Base-by-base conservation (phyloP, 2,888 invertebrate genomes). In the Anaspis maculata region DNA sequence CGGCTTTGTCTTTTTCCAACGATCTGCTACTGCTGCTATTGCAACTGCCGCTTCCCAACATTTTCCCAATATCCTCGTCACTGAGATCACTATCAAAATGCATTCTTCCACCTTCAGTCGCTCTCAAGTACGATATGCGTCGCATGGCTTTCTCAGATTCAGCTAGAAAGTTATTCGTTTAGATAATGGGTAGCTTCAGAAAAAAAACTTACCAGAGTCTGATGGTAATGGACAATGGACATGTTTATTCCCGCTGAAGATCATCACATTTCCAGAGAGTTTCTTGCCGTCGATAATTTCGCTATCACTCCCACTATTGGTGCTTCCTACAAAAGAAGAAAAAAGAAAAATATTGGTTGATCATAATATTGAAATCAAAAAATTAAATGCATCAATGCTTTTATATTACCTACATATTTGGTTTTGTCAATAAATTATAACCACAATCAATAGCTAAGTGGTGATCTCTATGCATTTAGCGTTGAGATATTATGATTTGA, bases 101-200 rank as follows among this genome's bases (percentile, higher is more conserved):
- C 66, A 81, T 72, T 39, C 80, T 70, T 56, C 83, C 83, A 41
- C 82, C 83, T 74, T 84, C 87, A 6, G 92, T 94, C 25, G 94
- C 94, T 68, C 89, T 89, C 47, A 94, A 71, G 68, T 95, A 95
- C n/a, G 92, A 94, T 47, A 90, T 88, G 50, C 94, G 74, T 49
- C 94, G 76, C 67, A 85, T 86, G 13, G 83, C 79, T 45, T 88
- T 78, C 56, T 90, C 89, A 60, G 92, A 91, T 59, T 87, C 86
- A 64, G 72, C 77, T 74, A 62, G 44, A 61, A 67, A 5, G 10
- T 19, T 19, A 9, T 19, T 6, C n/a, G 25, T 7, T 11, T 9
- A 9, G 3, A 25, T 3, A 25, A 24, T 24, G 24, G n/a, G 4
- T 24, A 24, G 24, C 4, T 10, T 24, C 19, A 11, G 24, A 24